Evolutionary conservation across 1,140 invertebrate species (phyloP).

Genomic region (Lutraria rhynchaena): DNA sequence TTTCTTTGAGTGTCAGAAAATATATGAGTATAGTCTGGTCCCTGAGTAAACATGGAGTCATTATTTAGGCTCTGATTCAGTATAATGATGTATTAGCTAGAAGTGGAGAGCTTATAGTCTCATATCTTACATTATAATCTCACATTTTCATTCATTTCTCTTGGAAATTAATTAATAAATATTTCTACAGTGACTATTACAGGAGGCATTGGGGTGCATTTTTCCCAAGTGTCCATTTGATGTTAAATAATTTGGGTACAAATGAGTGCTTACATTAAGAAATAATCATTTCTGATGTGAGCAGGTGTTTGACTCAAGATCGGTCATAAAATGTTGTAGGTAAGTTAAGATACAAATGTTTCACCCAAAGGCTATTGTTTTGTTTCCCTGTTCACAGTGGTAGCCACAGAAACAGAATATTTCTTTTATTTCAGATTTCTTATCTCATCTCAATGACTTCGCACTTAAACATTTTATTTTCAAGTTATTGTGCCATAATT

Average conservation of each 20-base stretch:
- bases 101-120: too few relatives aligned
- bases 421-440: too few relatives aligned
- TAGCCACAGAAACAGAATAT: too few relatives aligned
- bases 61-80: too few relatives aligned
- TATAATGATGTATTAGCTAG: too few relatives aligned
- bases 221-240: slow-evolving; percentile 40
- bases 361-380: slow-evolving; percentile 26
- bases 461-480: too few relatives aligned
- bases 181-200: slow-evolving; percentile 29
- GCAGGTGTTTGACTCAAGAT: slow-evolving; percentile 27
- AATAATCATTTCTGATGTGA: slow-evolving; percentile 13
- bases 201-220: slow-evolving; percentile 17
- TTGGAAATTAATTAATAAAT: slow-evolving; percentile 30
- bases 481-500: too few relatives aligned
- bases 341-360: slow-evolving; percentile 20
- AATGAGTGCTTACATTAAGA: slow-evolving; percentile 26
- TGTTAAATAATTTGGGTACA: slow-evolving; percentile 44
- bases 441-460: too few relatives aligned
- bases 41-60: too few relatives aligned
- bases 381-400: not conserved
- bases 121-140: too few relatives aligned
- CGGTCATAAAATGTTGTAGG: slow-evolving; percentile 17
- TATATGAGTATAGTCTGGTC: too few relatives aligned
- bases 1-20: too few relatives aligned
- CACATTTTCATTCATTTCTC: slow-evolving; percentile 29